phyloP scores from a whole-genome alignment of 2,888 invertebrate species.

The Nineta flava region DNA sequence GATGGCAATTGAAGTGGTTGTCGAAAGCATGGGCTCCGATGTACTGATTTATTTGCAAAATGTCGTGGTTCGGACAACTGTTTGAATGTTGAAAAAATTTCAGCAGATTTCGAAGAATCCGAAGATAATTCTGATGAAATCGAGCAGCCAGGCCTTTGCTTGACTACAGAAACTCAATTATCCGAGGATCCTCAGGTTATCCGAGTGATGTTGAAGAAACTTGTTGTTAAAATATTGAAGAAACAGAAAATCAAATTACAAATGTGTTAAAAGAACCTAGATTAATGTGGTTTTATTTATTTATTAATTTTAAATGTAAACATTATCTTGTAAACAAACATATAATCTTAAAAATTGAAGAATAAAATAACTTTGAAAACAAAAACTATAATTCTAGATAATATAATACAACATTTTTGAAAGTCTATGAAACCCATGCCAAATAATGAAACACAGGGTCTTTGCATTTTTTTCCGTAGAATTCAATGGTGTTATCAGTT shows the following conservation, averaged over 20 bases:
- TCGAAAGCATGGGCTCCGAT: background rate
- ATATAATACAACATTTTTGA: background rate
- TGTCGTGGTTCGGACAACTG: too few species aligned
- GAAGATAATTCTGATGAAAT: background rate
- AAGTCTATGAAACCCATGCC: background rate
- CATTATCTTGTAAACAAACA: too few species aligned
- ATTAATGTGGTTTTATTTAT: background rate
- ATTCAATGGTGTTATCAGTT: too few species aligned
- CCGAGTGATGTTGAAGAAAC: background rate
- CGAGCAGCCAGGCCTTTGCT: background rate
- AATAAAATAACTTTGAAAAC: background rate
- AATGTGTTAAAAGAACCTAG: background rate
- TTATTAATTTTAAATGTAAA: background rate
- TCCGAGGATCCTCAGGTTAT: background rate
- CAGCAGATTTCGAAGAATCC: background rate
- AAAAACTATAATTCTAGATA: background rate
- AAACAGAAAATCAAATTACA: background rate
- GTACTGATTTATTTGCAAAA: background rate
- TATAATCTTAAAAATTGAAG: too few species aligned
- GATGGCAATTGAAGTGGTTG: background rate
- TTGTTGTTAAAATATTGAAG: background rate
- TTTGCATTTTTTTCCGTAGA: too few species aligned
- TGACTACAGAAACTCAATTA: background rate
- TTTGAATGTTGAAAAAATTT: background rate
- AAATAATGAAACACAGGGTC: too few species aligned